Base-by-base conservation (phyloP, 1,140 invertebrate species). In the Tachypleus tridentatus region DNA sequence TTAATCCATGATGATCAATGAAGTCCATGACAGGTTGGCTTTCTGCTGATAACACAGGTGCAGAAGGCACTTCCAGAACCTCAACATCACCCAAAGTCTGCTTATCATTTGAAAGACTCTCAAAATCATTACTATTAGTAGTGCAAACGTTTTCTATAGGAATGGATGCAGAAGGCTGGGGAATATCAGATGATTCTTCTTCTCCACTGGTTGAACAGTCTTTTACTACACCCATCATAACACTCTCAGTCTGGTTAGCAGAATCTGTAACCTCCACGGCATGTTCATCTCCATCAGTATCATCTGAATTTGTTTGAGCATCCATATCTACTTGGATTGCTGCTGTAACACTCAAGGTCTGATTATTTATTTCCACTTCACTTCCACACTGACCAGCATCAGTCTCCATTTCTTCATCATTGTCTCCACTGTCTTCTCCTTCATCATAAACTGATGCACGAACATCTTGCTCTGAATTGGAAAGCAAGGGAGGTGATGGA, bases 1-100 rank as follows among this genome's bases (percentile, higher is more conserved):
- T 87, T 54, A 92, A 74, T 0, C 89, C 89, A 70, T 87, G 69
- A 52, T 67, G 64, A 58, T 70, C 69, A 54, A 70, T 70, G 50
- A 70, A 70, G 48, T 70, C 65, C 66, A 70, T 70, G 29, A 70
- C 69, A 50, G 69, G 69, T 51, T 65, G 65, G 29, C 66, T 68
- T 53, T 70, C 66, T 51, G 65, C 69, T 10, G 69, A 61, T 54
- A 70, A 57, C 49, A 64, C 61, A 49, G 64, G 64, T 47, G 64
- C 47, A 29, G 29, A 29, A 29, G 29, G 29, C 29, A 29, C 29
- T 29, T 29, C 29, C 29, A 29, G 29, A 29, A 29, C 29, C 29
- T 29, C 29, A 29, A 29, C 29, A 29, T 29, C 29, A 29, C 2
- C 29, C 29, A 29, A 29, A 29, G 29, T 29, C 29, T 29, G 29